Percentiles rank a stretch among this genome's conserved stretches.
Conservation (phyloP, 30 jellyfish, hydroid and myxozoan genomes). For the Mastigias papua region DNA sequence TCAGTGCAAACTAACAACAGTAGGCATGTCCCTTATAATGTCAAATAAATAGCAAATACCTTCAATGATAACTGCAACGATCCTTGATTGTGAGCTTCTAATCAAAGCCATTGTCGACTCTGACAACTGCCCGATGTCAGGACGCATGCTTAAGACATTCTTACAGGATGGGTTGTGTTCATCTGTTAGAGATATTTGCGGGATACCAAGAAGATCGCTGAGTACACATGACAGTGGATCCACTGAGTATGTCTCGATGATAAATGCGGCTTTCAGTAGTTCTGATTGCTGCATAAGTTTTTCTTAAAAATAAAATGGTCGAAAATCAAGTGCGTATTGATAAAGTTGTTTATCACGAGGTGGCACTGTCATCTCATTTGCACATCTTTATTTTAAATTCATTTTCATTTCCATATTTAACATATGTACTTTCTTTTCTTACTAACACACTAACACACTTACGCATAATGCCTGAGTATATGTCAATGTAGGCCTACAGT, state of each 20-base stretch:
- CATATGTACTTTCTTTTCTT: no score
- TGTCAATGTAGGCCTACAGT: no score
- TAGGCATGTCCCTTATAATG: no score
- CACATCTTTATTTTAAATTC: no score
- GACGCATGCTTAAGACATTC: conserved; percentile 86
- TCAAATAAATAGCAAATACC: no score
- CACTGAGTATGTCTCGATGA: conserved; percentile 70
- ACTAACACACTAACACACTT: no score
- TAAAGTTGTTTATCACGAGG: no score
- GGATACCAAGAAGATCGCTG: conserved; percentile 83
- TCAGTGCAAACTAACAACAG: no score
- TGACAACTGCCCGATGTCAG: conserved; percentile 74
- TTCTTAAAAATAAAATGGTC: conserved; percentile 9
- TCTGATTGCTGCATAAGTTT: conserved; percentile 29
- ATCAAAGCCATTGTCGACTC: conserved; percentile 76
- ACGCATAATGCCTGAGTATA: no score
- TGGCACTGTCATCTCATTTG: no score
- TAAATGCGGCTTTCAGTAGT: conserved; percentile 69
- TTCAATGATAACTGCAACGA: conserved; percentile 82
- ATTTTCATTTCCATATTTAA: no score
- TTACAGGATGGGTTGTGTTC: conserved; percentile 78
- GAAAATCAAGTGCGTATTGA: no score
- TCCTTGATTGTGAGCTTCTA: conserved; percentile 63
- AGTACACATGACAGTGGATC: conserved; percentile 81
- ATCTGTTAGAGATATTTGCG: conserved; percentile 79